Percentiles rank a stretch among this genome's conserved stretches.
These are phyloP conservation scores for Heterodera schachtii DNA, from an alignment of 1,140 invertebrate genomes.

Conservation along the genomic window DNA sequence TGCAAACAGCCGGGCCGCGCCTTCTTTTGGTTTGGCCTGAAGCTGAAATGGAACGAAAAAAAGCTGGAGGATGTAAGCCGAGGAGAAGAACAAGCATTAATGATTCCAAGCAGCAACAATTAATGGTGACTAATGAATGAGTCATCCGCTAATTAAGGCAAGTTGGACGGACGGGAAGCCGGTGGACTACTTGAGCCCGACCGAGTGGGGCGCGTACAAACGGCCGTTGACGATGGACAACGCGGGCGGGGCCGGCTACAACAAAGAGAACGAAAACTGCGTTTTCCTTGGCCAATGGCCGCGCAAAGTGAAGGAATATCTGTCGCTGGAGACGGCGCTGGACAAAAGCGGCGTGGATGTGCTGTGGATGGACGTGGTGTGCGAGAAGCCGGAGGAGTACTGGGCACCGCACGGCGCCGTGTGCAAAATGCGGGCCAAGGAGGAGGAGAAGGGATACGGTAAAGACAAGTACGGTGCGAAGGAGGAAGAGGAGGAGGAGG, in stretches of 20 bases:
- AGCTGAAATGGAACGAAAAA: background rate
- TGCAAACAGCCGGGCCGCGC: background rate
- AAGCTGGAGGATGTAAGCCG: background rate
- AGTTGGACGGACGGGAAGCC: background rate
- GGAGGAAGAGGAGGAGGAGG: background rate
- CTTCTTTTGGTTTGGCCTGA: background rate
- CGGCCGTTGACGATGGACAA: background rate
- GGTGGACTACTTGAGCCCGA: background rate
- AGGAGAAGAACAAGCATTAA: too few species aligned
- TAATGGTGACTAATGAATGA: too few species aligned
- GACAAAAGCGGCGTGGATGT: background rate
- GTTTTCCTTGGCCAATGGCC: background rate
- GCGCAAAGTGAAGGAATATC: background rate
- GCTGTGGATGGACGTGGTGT: background rate
- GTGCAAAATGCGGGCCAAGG: background rate
- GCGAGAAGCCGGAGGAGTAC: background rate
- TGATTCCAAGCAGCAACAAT: too few species aligned
- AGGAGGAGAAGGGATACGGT: background rate
- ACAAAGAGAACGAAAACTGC: background rate
- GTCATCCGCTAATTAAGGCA: background rate
- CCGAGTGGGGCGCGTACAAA: background rate
- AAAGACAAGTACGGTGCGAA: background rate
- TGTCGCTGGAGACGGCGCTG: background rate
- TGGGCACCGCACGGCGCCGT: background rate
- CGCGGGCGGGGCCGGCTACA: background rate